Evolutionary conservation across 2,113 vertebrate species (phyloP).

Genomic region (Pluvialis apricaria): DNA sequence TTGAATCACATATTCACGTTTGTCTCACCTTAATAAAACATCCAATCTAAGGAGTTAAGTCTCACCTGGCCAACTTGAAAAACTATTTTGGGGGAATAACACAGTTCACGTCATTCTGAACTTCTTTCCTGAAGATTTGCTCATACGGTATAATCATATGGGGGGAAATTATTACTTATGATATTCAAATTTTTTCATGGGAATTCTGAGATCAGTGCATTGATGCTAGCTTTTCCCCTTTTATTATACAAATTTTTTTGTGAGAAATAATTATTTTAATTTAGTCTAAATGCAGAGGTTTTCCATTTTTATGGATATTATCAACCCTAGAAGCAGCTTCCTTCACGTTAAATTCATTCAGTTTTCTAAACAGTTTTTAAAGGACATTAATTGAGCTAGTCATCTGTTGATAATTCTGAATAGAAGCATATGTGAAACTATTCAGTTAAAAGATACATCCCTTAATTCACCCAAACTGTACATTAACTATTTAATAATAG

Average conservation of each 20-base stretch:
- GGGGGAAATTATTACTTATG: background rate
- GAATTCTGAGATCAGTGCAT: background rate
- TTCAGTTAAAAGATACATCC: background rate
- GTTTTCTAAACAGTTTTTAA: constrained; percentile 15
- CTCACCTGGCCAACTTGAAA: background rate
- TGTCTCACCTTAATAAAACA: background rate
- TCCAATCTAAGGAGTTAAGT: background rate
- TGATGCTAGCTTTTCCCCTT: background rate
- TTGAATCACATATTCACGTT: background rate
- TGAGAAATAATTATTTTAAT: background rate
- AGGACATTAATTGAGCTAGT: constrained; percentile 32
- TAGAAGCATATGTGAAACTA: constrained; percentile 15
- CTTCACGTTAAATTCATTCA: background rate
- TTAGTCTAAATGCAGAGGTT: background rate
- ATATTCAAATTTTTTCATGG: background rate
- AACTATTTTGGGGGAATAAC: background rate
- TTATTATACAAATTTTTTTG: background rate
- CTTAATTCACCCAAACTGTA: constrained; percentile 16
- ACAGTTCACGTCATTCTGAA: background rate
- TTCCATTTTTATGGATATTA: background rate
- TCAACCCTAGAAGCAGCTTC: background rate
- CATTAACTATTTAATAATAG: background rate
- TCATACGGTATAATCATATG: background rate
- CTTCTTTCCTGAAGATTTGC: background rate
- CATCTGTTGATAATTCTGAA: constrained; percentile 17